Evolutionary conservation across 2,113 vertebrate genomes (phyloP).

Genomic region (Zonotrichia leucophrys): DNA sequence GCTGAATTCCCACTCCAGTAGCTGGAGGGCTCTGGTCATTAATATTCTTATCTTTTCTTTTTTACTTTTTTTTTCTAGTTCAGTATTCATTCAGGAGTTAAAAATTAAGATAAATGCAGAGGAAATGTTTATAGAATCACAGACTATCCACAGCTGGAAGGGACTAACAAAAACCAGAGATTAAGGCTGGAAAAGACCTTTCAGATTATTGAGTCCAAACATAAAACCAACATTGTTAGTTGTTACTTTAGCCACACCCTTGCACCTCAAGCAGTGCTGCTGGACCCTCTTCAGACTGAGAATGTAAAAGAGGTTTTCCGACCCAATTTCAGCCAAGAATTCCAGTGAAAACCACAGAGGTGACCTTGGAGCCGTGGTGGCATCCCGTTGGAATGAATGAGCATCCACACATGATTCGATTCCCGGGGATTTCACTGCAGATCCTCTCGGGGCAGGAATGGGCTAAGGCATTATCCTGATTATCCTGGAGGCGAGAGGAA

Average conservation of each 20-base stretch:
- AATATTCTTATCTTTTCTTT: not conserved
- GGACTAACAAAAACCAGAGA: not conserved
- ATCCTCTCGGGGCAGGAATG: not conserved
- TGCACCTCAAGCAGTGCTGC: not conserved
- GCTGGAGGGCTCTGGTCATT: not conserved
- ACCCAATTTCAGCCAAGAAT: not conserved
- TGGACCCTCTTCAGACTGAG: not conserved
- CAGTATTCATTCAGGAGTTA: not conserved
- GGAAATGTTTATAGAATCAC: not conserved
- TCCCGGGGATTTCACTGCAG: not conserved
- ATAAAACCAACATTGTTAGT: not conserved
- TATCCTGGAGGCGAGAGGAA: not conserved
- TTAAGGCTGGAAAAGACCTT: not conserved
- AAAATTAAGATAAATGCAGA: not conserved
- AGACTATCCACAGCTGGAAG: not conserved
- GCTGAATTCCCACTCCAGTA: not conserved
- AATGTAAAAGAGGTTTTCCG: not conserved
- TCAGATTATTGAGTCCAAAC: not conserved
- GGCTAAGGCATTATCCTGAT: not conserved
- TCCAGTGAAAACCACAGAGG: rapidly evolving
- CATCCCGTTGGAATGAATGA: not conserved
- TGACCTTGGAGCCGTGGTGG: not conserved
- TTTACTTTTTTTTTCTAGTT: not conserved
- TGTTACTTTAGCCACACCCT: rapidly evolving
- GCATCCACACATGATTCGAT: not conserved